Evolutionary conservation across 2,113 vertebrate genomes (phyloP).

Genomic region (Xenus cinereus): DNA sequence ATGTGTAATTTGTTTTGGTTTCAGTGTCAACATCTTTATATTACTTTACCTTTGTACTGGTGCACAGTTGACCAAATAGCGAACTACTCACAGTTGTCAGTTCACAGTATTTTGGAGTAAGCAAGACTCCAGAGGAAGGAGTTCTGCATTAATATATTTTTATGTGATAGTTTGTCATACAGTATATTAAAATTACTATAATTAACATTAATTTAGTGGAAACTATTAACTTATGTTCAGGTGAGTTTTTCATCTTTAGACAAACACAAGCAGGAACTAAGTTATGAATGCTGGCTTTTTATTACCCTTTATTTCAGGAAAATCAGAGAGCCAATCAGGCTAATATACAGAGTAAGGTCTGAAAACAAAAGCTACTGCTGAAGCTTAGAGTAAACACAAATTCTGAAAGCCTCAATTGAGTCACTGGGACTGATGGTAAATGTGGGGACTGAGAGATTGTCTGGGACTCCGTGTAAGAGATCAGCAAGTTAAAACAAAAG

Average conservation of each 20-base stretch:
- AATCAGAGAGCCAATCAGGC: not conserved
- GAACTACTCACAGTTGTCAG: not conserved
- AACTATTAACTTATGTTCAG: not conserved
- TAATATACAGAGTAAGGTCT: not conserved
- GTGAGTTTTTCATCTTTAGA: not conserved
- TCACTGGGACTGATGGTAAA: not conserved
- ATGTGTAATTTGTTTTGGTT: not conserved
- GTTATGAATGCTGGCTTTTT: not conserved
- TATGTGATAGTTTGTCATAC: not conserved
- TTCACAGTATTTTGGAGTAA: not conserved
- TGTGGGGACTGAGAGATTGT: not conserved
- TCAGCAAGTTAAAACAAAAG: not conserved
- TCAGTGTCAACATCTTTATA: not conserved
- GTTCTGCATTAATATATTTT: not conserved
- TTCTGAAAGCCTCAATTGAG: not conserved
- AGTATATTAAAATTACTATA: not conserved
- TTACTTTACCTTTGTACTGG: not conserved
- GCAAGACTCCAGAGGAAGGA: not conserved
- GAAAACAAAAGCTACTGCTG: not conserved
- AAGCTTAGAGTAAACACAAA: not conserved
- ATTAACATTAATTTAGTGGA: not conserved
- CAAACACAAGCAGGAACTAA: not conserved
- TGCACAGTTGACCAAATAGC: not conserved
- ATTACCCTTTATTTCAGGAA: not conserved
- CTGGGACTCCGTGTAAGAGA: not conserved